Conservation (phyloP, 2,888 invertebrate genomes). For the Phasia obesa region DNA sequence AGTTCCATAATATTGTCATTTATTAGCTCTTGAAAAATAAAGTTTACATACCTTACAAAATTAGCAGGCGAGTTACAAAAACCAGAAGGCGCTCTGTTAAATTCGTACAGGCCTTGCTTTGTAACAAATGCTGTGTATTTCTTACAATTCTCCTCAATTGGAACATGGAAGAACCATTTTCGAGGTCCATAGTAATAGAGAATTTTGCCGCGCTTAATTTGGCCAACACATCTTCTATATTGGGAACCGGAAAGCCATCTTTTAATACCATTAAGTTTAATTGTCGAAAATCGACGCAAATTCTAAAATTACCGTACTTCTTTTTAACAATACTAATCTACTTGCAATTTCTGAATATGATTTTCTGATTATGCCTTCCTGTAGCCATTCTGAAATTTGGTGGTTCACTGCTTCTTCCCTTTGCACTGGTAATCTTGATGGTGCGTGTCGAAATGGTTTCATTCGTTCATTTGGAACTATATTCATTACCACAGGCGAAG, state of each 20-base stretch:
- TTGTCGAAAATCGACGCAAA: neutral
- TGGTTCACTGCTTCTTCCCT: neutral
- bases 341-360: neutral
- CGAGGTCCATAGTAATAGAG: neutral
- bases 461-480: neutral
- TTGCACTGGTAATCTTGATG: neutral
- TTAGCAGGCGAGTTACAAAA: constrained; percentile 62
- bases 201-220: neutral
- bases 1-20: constrained; percentile 23
- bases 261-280: neutral
- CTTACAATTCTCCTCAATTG: neutral
- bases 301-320: neutral
- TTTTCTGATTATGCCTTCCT: neutral
- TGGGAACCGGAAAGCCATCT: neutral
- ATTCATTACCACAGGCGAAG: neutral
- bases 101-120: constrained; percentile 45
- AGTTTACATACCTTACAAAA: constrained; percentile 57
- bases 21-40: constrained; percentile 58
- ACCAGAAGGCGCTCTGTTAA: constrained; percentile 50
- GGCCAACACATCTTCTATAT: neutral
- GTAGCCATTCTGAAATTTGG: neutral
- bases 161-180: neutral
- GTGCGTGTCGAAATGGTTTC: neutral
- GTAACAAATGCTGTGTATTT: constrained; percentile 36
- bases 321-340: neutral